Evolutionary conservation across 2,888 invertebrate genomes (phyloP).

Genomic region (Crossocerus cetratus): DNA sequence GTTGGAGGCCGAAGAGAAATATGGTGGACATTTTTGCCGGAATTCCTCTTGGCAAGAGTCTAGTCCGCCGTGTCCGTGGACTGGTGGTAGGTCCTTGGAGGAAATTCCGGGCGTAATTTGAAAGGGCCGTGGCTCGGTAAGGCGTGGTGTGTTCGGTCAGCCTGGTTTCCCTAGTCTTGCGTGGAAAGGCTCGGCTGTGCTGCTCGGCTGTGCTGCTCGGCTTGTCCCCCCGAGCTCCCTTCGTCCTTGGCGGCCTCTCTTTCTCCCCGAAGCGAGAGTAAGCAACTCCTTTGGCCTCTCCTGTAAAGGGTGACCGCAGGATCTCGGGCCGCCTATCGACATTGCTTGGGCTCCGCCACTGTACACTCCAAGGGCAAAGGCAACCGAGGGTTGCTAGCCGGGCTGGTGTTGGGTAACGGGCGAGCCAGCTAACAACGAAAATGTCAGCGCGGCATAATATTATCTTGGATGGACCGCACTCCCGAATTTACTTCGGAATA

Average conservation of each 20-base stretch:
- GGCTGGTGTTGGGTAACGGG: constrained; percentile 63
- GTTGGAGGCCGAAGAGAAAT: too few species aligned
- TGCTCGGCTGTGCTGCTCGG: too few species aligned
- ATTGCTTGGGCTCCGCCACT: constrained; percentile 60
- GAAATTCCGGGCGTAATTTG: constrained; percentile 72
- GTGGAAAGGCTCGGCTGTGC: constrained; percentile 49
- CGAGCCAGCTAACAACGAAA: constrained; percentile 66
- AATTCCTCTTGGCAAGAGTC: too few species aligned
- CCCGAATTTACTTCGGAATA: constrained; percentile 64
- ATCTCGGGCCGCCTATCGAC: constrained; percentile 73
- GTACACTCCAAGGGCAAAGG: constrained; percentile 45
- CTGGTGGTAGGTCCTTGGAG: constrained; percentile 62
- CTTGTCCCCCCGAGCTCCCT: constrained; percentile 10
- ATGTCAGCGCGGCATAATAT: constrained; percentile 70
- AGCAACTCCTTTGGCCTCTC: constrained; percentile 70
- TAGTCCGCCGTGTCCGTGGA: too few species aligned
- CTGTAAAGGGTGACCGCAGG: constrained; percentile 72
- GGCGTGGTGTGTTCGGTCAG: constrained; percentile 65
- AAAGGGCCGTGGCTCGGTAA: constrained; percentile 67
- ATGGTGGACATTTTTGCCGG: too few species aligned
- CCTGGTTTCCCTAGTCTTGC: constrained; percentile 50
- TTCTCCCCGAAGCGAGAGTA: constrained; percentile 40
- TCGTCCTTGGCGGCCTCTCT: constrained; percentile 7
- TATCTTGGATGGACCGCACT: constrained; percentile 63
- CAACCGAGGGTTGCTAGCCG: constrained; percentile 48